Evolutionary conservation across 2,888 invertebrate genomes (phyloP), one percentile per base, ranked within the genome.

Genomic region (Macrosiphum euphorbiae): DNA sequence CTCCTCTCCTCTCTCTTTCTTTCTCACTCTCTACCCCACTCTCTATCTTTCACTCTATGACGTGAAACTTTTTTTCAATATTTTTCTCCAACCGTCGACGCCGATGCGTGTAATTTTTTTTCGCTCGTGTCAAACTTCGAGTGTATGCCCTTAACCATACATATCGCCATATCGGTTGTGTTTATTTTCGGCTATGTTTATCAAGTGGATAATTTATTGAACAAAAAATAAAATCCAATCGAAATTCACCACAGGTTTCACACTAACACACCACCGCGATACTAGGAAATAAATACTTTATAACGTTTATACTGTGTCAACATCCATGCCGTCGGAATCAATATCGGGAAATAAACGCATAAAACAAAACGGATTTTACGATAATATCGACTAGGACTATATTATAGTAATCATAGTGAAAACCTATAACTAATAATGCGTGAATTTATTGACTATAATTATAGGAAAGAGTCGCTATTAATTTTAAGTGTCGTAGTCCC

Each of bases 161-260:
- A 87, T 47, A 35, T 47, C 35, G 47, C 26, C 50, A 87, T 47
- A 35, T 47, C 35, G 47, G 5, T 35, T 61, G 61, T 92, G 92
- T 92, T 92, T 87, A 86, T 92, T 61, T 44, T 92, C 47, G 35
- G 61, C 58, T 26, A 35, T 87, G 86, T 87, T 92, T 86, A 92
- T 92, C 35, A 35, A 8, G 50, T 35, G 50, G 58, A 61, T 92
- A 92, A 92, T 92, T 87, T 92, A 92, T 87, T 87, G 47, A 35
- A 92, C 16, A 50, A 92, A 87, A 86, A 44, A 91, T 24, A 67
- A 90, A 91, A 91, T 91, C n/a, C 86, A 86, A 86, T 91, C n/a
- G 28, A 84, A 91, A 85, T 55, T 52, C 20, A 13, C 90, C 85
- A n/a, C 55, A 11, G 47, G n/a, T n/a, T 91, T 55, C 28, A 58